Evolutionary conservation across 1,140 invertebrate species (phyloP).

Genomic region (Venturia canescens): DNA sequence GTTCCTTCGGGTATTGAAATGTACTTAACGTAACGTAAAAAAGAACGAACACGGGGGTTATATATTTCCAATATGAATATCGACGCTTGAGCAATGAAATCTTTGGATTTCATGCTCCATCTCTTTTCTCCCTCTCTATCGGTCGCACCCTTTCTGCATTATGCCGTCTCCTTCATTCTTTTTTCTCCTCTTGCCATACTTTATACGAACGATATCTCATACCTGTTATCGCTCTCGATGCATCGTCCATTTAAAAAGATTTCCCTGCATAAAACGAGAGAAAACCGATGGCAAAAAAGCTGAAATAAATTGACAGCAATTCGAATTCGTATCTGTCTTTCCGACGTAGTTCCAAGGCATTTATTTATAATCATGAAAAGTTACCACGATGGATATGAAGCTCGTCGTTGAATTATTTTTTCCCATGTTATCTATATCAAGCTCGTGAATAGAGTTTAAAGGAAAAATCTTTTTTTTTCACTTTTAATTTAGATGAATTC

Average conservation of each 20-base stretch:
- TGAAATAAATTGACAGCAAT: too few species aligned
- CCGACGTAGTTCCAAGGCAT: too few species aligned
- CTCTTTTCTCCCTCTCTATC: not conserved
- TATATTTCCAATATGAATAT: conserved; percentile 35
- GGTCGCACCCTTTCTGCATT: not conserved
- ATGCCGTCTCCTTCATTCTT: not conserved
- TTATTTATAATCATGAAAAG: too few species aligned
- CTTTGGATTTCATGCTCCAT: conserved; percentile 17
- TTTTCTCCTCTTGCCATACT: not conserved
- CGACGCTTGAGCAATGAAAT: conserved; percentile 5
- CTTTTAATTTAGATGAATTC: too few species aligned
- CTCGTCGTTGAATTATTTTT: too few species aligned
- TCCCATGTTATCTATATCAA: too few species aligned
- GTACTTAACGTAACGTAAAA: conserved; percentile 60
- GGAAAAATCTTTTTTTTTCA: too few species aligned
- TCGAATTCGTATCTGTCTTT: too few species aligned
- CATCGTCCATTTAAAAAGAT: not conserved
- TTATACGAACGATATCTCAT: conserved; percentile 9
- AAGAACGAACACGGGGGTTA: conserved; percentile 22
- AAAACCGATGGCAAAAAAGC: not conserved
- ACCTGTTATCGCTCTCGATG: conserved; percentile 3
- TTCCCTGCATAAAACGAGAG: not conserved
- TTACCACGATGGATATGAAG: too few species aligned
- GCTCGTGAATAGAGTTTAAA: too few species aligned
- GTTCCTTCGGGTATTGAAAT: conserved; percentile 65